Percentiles rank a stretch among this genome's conserved stretches.
These are phyloP conservation scores for Pogonocichla stellata DNA, from an alignment of 2,113 vertebrate species.

Conservation along the genomic window DNA sequence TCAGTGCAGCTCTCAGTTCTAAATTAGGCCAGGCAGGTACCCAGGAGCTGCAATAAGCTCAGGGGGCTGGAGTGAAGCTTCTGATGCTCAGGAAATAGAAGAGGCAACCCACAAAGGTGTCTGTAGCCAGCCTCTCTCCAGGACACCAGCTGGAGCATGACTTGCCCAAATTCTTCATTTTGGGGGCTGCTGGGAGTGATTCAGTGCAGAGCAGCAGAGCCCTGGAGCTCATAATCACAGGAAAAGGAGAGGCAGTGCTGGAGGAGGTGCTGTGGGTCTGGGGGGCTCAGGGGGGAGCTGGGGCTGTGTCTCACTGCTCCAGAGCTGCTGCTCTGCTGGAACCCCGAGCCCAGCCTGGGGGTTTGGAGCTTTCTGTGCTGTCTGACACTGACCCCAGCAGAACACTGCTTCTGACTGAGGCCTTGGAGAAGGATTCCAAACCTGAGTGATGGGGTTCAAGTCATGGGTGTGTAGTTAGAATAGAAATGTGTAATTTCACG, in stretches of 20 bases:
- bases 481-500: too few species aligned
- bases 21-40: constrained; percentile 35
- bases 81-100: constrained; percentile 72
- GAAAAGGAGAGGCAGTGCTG: neutral
- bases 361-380: too few species aligned
- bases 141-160: constrained; percentile 41
- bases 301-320: neutral
- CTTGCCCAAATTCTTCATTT: constrained; percentile 55
- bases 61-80: constrained; percentile 65
- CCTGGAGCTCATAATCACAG: constrained; percentile 27
- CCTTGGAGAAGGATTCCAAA: too few species aligned
- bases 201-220: constrained; percentile 36
- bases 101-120: constrained; percentile 70
- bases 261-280: neutral
- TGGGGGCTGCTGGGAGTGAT: constrained; percentile 60
- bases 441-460: too few species aligned
- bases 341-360: too few species aligned
- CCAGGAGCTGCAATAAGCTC: constrained; percentile 67
- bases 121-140: constrained; percentile 72
- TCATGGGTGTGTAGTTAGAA: too few species aligned
- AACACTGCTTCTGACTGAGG: too few species aligned
- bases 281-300: neutral
- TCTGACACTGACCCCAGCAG: too few species aligned
- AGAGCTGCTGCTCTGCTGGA: too few species aligned
- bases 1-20: constrained; percentile 42